These are phyloP conservation scores for Epinotia nisella DNA, from an alignment of 2,888 invertebrate genomes.

Conservation along the genomic window DNA sequence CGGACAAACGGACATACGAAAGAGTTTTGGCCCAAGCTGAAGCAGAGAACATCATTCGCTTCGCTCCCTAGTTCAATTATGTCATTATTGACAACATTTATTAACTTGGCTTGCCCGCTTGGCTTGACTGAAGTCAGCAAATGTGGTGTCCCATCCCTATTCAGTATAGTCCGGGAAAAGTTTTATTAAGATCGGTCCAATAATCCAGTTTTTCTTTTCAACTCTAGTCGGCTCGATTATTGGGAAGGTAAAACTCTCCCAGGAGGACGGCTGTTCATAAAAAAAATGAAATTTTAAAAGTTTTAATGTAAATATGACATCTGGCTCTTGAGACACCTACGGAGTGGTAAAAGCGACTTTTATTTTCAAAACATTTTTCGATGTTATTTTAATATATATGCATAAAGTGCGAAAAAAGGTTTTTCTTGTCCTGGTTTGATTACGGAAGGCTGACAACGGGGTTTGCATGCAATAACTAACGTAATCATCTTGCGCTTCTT, in stretches of 20 bases:
- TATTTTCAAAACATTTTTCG: background rate
- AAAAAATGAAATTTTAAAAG: slow-evolving; percentile 45
- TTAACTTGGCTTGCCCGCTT: background rate
- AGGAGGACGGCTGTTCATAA: slow-evolving; percentile 35
- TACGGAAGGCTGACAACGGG: no score
- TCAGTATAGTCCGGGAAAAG: slow-evolving; percentile 27
- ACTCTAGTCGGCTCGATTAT: slow-evolving; percentile 43
- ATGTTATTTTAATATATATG: background rate
- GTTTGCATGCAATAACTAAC: no score
- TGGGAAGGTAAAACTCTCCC: slow-evolving; percentile 41
- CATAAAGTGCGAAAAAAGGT: no score
- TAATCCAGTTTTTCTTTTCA: slow-evolving; percentile 42
- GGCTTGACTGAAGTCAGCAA: background rate
- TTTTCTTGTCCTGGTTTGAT: no score
- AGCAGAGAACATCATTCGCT: no score
- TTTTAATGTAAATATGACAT: slow-evolving; percentile 46
- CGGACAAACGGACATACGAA: no score
- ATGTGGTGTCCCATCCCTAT: slow-evolving; percentile 2
- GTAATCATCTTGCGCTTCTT: no score
- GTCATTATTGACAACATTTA: background rate
- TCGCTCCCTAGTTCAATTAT: no score
- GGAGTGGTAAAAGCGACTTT: slow-evolving; percentile 22
- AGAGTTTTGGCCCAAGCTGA: no score
- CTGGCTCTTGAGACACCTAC: slow-evolving; percentile 20
- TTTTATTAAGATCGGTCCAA: slow-evolving; percentile 44